A percentile compares a stretch with the other conserved stretches of the same genome.
phyloP scores from a whole-genome alignment of 1,140 invertebrate genomes.

The Linepithema humile region DNA sequence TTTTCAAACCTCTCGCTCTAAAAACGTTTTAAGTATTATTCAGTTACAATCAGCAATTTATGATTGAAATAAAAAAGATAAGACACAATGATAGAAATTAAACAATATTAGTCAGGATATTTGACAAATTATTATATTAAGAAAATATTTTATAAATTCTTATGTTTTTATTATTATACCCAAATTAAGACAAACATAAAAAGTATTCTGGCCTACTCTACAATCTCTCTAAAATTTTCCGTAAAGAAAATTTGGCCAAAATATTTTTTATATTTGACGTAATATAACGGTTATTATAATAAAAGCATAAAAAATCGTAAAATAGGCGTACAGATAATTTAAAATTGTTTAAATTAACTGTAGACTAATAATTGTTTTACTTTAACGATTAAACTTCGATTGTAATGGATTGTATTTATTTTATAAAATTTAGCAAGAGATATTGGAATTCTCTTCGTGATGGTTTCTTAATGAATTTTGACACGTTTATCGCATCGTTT shows the following conservation, averaged over 20 bases:
- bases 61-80: conserved; percentile 1
- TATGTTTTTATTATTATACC: no score
- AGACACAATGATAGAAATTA: background rate
- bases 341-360: background rate
- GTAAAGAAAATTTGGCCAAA: no score
- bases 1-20: background rate
- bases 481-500: background rate
- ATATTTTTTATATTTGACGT: no score
- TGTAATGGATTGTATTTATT: background rate
- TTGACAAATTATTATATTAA: no score
- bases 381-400: background rate
- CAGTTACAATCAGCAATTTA: background rate
- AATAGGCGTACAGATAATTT: background rate
- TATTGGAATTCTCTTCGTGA: background rate
- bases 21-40: conserved; percentile 27
- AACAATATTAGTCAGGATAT: background rate
- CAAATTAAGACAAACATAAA: no score
- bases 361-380: no score
- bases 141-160: no score
- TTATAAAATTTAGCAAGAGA: background rate
- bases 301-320: no score
- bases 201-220: no score
- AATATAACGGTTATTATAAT: no score
- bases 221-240: no score
- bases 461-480: background rate